A percentile compares a stretch with the other conserved stretches of the same genome.
Conservation (phyloP, 2,888 invertebrate species). For the Orthosia gothica region DNA sequence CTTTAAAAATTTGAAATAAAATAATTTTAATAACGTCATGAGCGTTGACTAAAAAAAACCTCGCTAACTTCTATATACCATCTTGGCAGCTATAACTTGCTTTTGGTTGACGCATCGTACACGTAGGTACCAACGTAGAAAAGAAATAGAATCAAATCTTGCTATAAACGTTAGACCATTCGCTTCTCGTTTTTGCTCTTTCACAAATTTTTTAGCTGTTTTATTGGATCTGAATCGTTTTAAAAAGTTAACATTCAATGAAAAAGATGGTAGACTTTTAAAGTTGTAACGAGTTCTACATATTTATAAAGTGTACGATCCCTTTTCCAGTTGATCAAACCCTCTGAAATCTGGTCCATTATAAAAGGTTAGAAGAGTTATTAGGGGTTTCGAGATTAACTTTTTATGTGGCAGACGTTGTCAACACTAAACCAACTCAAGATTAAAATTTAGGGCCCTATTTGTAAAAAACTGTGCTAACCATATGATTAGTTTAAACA, state of each 20-base stretch:
- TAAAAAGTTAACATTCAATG: slow-evolving; percentile 16
- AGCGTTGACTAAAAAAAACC: slow-evolving; percentile 6
- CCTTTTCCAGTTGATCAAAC: slow-evolving; percentile 67
- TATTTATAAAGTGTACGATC: slow-evolving; percentile 51
- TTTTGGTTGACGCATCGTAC: not conserved
- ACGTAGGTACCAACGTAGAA: not conserved
- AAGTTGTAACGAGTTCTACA: slow-evolving; percentile 42
- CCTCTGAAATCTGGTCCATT: slow-evolving; percentile 57
- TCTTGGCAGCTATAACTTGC: slow-evolving; percentile 2
- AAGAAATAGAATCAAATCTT: not conserved
- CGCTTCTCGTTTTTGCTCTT: slow-evolving; percentile 11
- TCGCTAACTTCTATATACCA: not conserved
- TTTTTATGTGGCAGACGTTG: slow-evolving; percentile 46
- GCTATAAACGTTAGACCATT: slow-evolving; percentile 20
- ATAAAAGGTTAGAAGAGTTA: slow-evolving; percentile 67
- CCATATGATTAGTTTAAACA: too few species aligned
- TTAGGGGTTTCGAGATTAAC: slow-evolving; percentile 58
- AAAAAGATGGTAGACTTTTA: slow-evolving; percentile 19
- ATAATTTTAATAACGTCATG: slow-evolving; percentile 9
- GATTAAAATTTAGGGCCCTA: not conserved
- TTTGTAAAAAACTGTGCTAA: too few species aligned
- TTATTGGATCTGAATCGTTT: slow-evolving; percentile 30
- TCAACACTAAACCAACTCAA: slow-evolving; percentile 17
- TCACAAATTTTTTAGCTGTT: slow-evolving; percentile 2
- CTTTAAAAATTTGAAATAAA: slow-evolving; percentile 16